phyloP scores from a whole-genome alignment of 2,797 vertebrate species.

The Chelon labrosus region DNA sequence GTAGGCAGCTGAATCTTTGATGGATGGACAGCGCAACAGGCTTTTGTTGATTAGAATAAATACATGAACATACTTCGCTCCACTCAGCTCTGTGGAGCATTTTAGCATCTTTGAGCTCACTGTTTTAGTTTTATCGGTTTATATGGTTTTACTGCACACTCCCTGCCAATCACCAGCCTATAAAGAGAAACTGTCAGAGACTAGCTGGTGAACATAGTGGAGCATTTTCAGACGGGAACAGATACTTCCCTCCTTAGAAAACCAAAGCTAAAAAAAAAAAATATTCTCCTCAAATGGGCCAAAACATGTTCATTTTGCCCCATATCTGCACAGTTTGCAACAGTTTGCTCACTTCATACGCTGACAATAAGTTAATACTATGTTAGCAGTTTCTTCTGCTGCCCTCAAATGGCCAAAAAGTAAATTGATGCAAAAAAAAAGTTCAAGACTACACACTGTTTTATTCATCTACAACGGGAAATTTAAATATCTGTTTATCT shows the following conservation, averaged over 20 bases:
- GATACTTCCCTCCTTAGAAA: background rate
- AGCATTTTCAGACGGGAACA: background rate
- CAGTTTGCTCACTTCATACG: too few species aligned
- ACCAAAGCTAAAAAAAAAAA: background rate
- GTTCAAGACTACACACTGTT: background rate
- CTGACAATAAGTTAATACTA: background rate
- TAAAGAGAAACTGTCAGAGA: background rate
- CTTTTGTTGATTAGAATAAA: background rate
- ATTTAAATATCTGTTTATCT: background rate
- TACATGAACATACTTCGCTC: background rate
- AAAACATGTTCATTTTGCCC: background rate
- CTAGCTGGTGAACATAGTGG: background rate
- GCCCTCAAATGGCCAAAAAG: background rate
- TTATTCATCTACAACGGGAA: background rate
- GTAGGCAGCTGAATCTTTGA: constrained; percentile 17
- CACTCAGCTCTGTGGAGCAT: background rate
- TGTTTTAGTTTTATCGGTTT: constrained; percentile 19
- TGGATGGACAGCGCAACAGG: background rate
- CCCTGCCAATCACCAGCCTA: background rate
- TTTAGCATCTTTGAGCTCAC: background rate
- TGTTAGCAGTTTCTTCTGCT: constrained; percentile 7
- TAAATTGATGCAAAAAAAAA: background rate
- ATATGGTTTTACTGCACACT: background rate
- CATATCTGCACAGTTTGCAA: background rate
- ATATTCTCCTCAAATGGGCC: background rate